phyloP scores from a whole-genome alignment of 2,797 vertebrate genomes.

The Gadopsis marmoratus region DNA sequence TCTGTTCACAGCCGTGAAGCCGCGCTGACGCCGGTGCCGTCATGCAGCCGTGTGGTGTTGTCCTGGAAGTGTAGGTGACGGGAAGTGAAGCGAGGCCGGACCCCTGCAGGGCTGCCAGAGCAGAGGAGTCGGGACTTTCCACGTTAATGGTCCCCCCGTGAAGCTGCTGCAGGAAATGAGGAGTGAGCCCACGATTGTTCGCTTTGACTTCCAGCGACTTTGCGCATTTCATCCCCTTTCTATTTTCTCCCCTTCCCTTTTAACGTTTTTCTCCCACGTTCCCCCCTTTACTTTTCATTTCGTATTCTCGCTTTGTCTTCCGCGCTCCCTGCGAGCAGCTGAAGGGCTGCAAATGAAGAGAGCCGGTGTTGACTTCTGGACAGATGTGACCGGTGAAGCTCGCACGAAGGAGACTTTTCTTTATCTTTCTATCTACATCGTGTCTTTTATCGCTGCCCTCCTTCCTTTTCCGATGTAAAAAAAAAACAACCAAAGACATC shows the following conservation, averaged over 20 bases:
- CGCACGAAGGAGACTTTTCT: slow-evolving; percentile 30
- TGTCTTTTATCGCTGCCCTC: background rate
- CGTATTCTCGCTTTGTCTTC: slow-evolving; percentile 18
- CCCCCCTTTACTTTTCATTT: slow-evolving; percentile 25
- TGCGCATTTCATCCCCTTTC: slow-evolving; percentile 21
- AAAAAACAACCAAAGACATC: background rate
- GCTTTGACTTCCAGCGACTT: slow-evolving; percentile 45
- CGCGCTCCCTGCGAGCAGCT: slow-evolving; percentile 21
- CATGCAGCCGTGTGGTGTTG: background rate
- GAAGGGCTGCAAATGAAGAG: slow-evolving; percentile 49
- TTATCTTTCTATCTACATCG: slow-evolving; percentile 16
- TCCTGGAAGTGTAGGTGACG: slow-evolving; percentile 26
- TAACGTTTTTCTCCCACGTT: slow-evolving; percentile 30
- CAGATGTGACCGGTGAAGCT: slow-evolving; percentile 41
- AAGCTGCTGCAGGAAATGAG: slow-evolving; percentile 57
- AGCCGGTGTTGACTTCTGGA: slow-evolving; percentile 51
- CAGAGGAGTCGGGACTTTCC: slow-evolving; percentile 16
- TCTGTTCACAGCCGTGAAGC: background rate
- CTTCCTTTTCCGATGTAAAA: background rate
- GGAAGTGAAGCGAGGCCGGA: slow-evolving; percentile 9
- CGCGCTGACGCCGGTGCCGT: slow-evolving; percentile 10
- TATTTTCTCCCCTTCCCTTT: slow-evolving; percentile 33
- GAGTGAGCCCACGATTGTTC: slow-evolving; percentile 40
- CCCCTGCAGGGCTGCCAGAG: slow-evolving; percentile 9
- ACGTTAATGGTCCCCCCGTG: slow-evolving; percentile 42